These are phyloP conservation scores for Cephalotes varians DNA, from an alignment of 2,888 invertebrate genomes.

Conservation along the genomic window DNA sequence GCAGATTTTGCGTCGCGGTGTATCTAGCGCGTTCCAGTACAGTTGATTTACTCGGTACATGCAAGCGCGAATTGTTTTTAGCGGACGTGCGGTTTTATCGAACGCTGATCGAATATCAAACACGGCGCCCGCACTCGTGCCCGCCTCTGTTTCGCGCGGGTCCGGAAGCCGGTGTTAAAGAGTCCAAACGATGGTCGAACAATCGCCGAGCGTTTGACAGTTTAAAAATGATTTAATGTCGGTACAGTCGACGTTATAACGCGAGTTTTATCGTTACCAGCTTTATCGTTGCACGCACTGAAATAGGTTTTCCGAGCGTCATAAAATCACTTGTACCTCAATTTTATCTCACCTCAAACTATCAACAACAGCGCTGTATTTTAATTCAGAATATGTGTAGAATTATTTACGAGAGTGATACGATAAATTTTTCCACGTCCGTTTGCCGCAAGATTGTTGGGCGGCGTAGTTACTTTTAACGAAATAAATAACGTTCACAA, in stretches of 20 bases:
- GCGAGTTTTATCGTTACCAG: slow-evolving; percentile 50
- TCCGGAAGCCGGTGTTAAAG: slow-evolving; percentile 46
- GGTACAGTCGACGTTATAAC: slow-evolving; percentile 28
- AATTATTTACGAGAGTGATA: slow-evolving; percentile 10
- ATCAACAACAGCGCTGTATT: slow-evolving; percentile 15
- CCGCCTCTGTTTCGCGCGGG: slow-evolving; percentile 35
- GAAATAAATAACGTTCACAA: not conserved
- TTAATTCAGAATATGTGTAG: slow-evolving; percentile 22
- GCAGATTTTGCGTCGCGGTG: slow-evolving; percentile 68
- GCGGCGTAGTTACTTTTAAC: not conserved
- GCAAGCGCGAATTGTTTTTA: slow-evolving; percentile 65
- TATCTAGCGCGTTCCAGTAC: slow-evolving; percentile 63
- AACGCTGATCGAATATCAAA: slow-evolving; percentile 59
- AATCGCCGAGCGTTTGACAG: slow-evolving; percentile 46
- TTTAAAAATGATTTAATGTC: slow-evolving; percentile 56
- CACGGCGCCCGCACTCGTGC: slow-evolving; percentile 38
- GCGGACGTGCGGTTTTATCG: slow-evolving; percentile 60
- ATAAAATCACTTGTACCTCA: slow-evolving; percentile 18
- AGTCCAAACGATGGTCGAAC: slow-evolving; percentile 44
- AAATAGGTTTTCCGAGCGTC: slow-evolving; percentile 4
- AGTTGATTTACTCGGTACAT: slow-evolving; percentile 66
- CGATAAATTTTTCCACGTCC: not conserved
- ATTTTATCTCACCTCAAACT: slow-evolving; percentile 46
- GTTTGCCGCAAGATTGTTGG: not conserved
- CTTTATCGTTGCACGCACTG: slow-evolving; percentile 33